A percentile compares a stretch with the other conserved stretches of the same genome.
phyloP scores from a whole-genome alignment of 2,113 vertebrate species.

The Coregonus clupeaformis region DNA sequence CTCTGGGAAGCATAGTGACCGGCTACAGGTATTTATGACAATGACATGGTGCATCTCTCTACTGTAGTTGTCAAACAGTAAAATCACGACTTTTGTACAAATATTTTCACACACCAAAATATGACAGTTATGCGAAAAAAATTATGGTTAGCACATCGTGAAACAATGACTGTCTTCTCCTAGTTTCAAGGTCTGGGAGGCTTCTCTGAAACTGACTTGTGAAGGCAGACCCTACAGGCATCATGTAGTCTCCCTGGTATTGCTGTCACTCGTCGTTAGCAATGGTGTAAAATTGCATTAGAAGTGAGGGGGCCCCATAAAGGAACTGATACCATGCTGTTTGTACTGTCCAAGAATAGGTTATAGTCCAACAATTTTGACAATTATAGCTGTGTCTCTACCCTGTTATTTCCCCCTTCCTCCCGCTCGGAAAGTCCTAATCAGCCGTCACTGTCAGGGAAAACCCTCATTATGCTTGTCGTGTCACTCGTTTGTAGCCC shows the following conservation, averaged over 20 bases:
- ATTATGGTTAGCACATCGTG: not conserved
- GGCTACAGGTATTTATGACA: too few species aligned
- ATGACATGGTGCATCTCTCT: too few species aligned
- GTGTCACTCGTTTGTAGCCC: conserved; percentile 14
- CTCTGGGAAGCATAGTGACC: too few species aligned
- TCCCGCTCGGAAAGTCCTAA: conserved; percentile 16
- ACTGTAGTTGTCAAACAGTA: too few species aligned
- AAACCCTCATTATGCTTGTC: conserved; percentile 36
- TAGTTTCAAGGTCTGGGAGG: not conserved
- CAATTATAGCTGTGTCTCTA: conserved; percentile 6
- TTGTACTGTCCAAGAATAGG: not conserved
- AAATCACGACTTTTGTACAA: too few species aligned
- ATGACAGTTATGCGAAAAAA: too few species aligned
- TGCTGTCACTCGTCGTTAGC: too few species aligned
- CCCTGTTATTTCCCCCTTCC: not conserved
- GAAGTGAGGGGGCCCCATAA: too few species aligned
- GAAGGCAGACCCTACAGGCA: not conserved
- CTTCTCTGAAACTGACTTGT: not conserved
- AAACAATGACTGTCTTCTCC: not conserved
- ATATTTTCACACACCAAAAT: too few species aligned
- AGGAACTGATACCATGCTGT: not conserved
- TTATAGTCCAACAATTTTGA: conserved; percentile 6
- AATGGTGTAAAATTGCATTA: too few species aligned
- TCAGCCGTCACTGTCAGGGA: conserved; percentile 25
- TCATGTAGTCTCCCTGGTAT: too few species aligned